Base-by-base conservation (phyloP, 1,140 invertebrate species). In the Idris sp. region DNA sequence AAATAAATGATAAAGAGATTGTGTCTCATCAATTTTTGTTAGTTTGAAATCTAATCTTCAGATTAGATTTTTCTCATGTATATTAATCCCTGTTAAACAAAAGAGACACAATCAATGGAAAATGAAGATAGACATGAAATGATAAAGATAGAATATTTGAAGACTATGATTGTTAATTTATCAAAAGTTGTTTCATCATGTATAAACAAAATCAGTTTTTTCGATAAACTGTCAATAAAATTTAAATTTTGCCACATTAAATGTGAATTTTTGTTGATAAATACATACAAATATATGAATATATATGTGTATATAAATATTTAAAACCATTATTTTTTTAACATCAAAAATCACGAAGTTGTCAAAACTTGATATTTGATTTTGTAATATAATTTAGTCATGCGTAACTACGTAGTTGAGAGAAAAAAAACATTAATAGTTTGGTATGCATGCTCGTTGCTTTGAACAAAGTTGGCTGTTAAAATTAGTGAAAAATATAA, bases 391-490 rank as follows among this genome's bases (percentile, higher is more conserved):
- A 28, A 51, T 22, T 25, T 71, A 64, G 51, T 64, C 58, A 64
- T 72, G 58, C 58, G 31, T 49, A 15, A 40, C 36, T 53, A 64
- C 38, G 38, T 44, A 36, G 14, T 49, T 7, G 25, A 33, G 18
- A 54, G 26, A 68, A 41, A 49, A 33, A 54, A 4, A 6, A n/a
- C n/a, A 40, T 58, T 53, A 33, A 40, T 44, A 7, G 51, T 31
- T 41, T 26, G 56, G 62, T 75, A 65, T 76, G 67, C 67, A 76
- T 67, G 74, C 67, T 76, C 74, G 67, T 65, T 73, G 65, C 53
- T 65, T 51, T 59, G 33, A 59, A 61, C 25, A 62, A 19, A 15
- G 26, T 2, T 19, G 10, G 26, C 9, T 58, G 51, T 71, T 38
- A 68, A 67, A 61, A 72, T 56, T 48, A 49, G 36, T 56, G 30